Evolutionary conservation across 2,888 invertebrate genomes (phyloP), one percentile per base, ranked within the genome.

Genomic region (Cosmorhoe ocellata): DNA sequence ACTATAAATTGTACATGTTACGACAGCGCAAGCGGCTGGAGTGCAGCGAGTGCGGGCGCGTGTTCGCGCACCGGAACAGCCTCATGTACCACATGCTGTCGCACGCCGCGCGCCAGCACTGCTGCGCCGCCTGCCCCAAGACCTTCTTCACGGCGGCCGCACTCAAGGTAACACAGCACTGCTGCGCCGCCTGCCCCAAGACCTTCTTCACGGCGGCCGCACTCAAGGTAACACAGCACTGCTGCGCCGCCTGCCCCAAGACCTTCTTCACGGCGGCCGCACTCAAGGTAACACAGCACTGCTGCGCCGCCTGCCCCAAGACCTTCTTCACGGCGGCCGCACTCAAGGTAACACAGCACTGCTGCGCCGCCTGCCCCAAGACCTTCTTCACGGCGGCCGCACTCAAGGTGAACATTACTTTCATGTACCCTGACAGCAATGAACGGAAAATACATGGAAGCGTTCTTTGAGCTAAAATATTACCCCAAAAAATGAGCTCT

Each of bases 121-220:
- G 93, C 40, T 97, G 97, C 70, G 92, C 94, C 48, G 93, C 93
- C 10, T 97, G 97, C 67, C 95, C 94, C 6, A 96, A 96, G 78
- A 93, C 94, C 33, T 97, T 97, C 81, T 96, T 95, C 70, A 96
- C 96, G 0, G 92, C 93, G 0, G 94, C 94, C 59, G 96, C 97
- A 2, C 86, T 97, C 5, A 96, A 95, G 91, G 95, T 95, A 18
- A 2, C 2, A 18, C 62, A 11, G n/a, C n/a, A 26, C 26, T 8
- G 7, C 40, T 30, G 30, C 30, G 97, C 6, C 82, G 97, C 42
- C 92, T 96, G 52, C 97, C 97, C 80, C 97, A 97, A 69, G 91
- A 94, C 84, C 83, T 95, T 61, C 94, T 95, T 33, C 97, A 96
- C 67, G 93, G 4, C 95, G 95, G 2, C 93, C 94, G 71, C 3